phyloP scores from a whole-genome alignment of 2,797 vertebrate genomes.

The Crossoptilon crossoptilon region DNA sequence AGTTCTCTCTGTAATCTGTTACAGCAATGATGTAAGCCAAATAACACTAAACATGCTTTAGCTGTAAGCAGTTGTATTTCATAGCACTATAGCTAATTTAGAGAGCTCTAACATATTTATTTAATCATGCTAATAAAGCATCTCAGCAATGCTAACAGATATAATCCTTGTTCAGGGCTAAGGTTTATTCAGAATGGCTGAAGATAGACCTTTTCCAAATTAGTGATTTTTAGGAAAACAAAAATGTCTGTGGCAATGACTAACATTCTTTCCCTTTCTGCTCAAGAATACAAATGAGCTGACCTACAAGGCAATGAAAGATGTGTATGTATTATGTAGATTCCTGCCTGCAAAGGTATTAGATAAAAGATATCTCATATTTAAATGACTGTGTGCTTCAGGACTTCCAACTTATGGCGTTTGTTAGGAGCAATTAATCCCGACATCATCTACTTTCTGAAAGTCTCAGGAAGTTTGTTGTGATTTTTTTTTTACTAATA shows the following conservation, averaged over 20 bases:
- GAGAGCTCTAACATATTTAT: neutral
- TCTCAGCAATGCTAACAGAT: neutral
- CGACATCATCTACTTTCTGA: constrained; percentile 30
- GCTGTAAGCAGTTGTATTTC: neutral
- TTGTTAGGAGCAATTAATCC: constrained; percentile 11
- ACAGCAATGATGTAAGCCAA: neutral
- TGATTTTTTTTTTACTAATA: constrained; percentile 2
- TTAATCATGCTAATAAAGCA: constrained; percentile 23
- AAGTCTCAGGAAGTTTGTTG: constrained; percentile 28
- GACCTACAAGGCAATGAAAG: neutral
- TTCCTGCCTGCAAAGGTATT: neutral
- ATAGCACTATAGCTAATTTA: neutral
- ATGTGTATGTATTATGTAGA: neutral
- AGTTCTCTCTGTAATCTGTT: neutral
- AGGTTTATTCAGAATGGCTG: neutral
- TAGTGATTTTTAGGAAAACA: neutral
- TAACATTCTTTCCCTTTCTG: neutral
- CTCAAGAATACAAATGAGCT: constrained; percentile 15
- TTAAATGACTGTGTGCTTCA: neutral
- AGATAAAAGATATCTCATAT: neutral
- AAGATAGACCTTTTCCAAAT: neutral
- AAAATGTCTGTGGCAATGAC: neutral
- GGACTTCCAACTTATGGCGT: neutral
- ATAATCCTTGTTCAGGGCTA: neutral
- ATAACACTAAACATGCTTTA: neutral